Base-by-base conservation (phyloP, 2,888 invertebrate genomes). In the Scelioninae gen. 2 region DNA sequence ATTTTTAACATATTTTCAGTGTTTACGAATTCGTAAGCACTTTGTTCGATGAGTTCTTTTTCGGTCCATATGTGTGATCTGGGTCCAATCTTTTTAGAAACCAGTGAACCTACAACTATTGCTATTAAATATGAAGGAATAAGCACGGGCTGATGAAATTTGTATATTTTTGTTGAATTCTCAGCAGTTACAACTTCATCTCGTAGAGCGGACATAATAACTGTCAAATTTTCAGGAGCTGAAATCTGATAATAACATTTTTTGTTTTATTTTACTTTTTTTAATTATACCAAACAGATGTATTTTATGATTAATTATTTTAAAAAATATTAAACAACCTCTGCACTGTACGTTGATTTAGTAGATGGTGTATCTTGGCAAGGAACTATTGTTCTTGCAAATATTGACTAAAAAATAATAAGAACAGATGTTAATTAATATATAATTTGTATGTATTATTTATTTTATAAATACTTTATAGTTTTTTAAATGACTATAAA, bases 311-410 rank as follows among this genome's bases (percentile, higher is more conserved):
- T n/a, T n/a, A n/a, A n/a, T 25, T 25, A 25, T 4, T 25, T 4
- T 72, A 28, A 33, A 2, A 28, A 46, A 11, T 46, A 6, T 13
- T 46, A 11, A 37, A 15, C 9, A 22, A 78, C 79, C 70, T 74
- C 75, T 37, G 78, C 78, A 50, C 71, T 76, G 22, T 76, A 79
- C 1, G 77, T 92, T 77, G 92, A 91, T 87, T 98, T 98, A 0
- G 96, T 94, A 0, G 92, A 90, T 0, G 97, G 97, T 0, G 96
- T 92, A 88, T 97, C 96, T 88, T 97, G 97, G 82, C 96, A 97
- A 0, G 97, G 97, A 1, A 96, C 79, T 77, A 97, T 90, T 1
- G 96, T 94, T 43, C 97, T 90, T 0, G 95, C 95, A 87, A 96
- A 95, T 77, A 96, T 96, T 1, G 95, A 93, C 92, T 94, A 83